Evolutionary conservation across 2,888 invertebrate genomes (phyloP), one percentile per base, ranked within the genome.

Genomic region (Elmis aenea): DNA sequence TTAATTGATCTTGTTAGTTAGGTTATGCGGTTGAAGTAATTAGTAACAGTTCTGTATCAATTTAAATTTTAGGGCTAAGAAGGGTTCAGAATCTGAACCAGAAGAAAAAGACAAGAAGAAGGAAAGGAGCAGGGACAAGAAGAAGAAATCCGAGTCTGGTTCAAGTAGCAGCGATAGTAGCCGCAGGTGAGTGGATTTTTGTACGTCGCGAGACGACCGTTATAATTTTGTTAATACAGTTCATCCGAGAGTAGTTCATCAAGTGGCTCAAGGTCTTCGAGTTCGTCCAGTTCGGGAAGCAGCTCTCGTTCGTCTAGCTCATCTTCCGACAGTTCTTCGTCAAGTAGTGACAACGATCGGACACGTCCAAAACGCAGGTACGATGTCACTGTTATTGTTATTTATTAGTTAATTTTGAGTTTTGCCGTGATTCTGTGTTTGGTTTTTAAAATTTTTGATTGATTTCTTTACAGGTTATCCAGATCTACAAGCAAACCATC

Each of bases 221-320:
- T 30, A 22, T 16, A 13, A 28, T 12, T 13, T 35, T 20, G 6
- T 32, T 43, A 42, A 20, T 53, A 78, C 32, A 67, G 85, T 67
- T 85, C 88, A 11, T 87, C 87, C 5, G 85, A 82, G 38, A 86
- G 85, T 61, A 86, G 85, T 57, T 86, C 88, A 8, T 89, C 91
- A 0, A 80, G 83, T 40, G 84, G 82, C 8, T 87, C 88, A 0
- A 79, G 82, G 31, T 89, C 84, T 5, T 90, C 85, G 0, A 86
- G 84, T 58, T 85, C 84, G 50, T 85, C 86, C 66, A 81, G 42
- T 77, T 82, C 20, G 66, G 81, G 26, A 73, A 80, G 26, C 64
- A 75, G 57, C 40, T 67, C 64, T 14, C 58, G 66, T 26, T 74
- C 69, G 1, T 79, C 76, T 50, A 73, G 67, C 54, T 72, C 62